phyloP scores from a whole-genome alignment of 2,113 vertebrate genomes.

The Bombycilla garrulus region DNA sequence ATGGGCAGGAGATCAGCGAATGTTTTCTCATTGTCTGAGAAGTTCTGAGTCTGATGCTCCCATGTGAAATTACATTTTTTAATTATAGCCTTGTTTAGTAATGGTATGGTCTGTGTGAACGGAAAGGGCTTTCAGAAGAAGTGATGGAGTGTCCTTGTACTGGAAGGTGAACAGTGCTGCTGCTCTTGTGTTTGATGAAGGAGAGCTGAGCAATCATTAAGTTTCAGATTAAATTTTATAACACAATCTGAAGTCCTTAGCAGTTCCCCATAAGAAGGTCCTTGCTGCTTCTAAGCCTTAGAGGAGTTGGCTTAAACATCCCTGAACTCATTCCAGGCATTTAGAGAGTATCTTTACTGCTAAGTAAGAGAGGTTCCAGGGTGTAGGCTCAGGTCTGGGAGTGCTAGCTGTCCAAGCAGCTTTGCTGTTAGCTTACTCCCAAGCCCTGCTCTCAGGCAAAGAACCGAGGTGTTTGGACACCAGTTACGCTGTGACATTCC shows the following conservation, averaged over 20 bases:
- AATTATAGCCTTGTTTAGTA: background rate
- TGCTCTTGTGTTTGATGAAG: background rate
- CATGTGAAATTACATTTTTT: background rate
- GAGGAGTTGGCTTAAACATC: background rate
- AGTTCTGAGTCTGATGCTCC: background rate
- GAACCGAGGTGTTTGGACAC: background rate
- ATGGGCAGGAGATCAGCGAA: background rate
- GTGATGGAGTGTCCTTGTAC: background rate
- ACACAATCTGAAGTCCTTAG: background rate
- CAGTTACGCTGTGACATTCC: constrained; percentile 24
- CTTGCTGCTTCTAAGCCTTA: background rate
- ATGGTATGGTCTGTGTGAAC: background rate
- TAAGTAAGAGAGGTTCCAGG: background rate
- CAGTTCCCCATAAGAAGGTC: background rate
- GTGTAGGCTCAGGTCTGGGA: background rate
- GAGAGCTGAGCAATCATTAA: background rate
- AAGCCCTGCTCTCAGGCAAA: background rate
- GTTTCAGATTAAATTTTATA: background rate
- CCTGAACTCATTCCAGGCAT: background rate
- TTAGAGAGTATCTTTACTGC: background rate
- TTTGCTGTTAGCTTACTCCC: background rate
- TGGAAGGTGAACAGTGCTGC: background rate
- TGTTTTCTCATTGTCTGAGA: background rate
- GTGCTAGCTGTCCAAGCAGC: background rate
- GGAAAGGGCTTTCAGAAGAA: background rate